Base-by-base conservation (phyloP, 1,140 invertebrate species). In the Metopolophium dirhodum region DNA sequence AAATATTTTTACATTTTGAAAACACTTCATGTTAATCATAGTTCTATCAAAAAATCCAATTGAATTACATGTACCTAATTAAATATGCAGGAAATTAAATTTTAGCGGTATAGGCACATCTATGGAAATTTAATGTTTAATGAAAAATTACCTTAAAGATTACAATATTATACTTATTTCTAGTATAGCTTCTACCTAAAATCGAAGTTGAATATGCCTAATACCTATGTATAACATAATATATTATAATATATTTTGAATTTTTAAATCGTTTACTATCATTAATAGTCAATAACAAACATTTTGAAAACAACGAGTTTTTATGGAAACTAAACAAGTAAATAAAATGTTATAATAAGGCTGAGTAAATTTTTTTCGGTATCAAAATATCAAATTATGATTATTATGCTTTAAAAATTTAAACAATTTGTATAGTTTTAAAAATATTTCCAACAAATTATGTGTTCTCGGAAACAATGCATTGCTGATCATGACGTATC, bases 381-480 rank as follows among this genome's bases (percentile, higher is more conserved):
- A 11, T 85, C 22, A 45, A 41, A 85, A 18, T 77, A 54, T 77
- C 7, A 77, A 77, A 30, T 41, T 41, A 41, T 61, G 23, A 61
- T 83, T 45, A 41, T 85, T 45, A 11, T 85, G 23, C 9, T 30
- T 8, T 41, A 8, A 23, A 2, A 41, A 7, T 83, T 37, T 83
- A 83, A 23, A 22, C 8, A 41, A 35, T 83, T 37, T 41, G 2
- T 41, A n/a, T n/a, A 6, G 18, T 30, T 87, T 49, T 87, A 49
- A 49, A 87, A 45, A 49, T n/a, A 45, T 87, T 26, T 30, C 47
- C 9, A 49, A 47, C 26, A 49, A 47, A 49, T n/a, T n/a, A 87
- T 87, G 86, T 87, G 45, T 49, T 49, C 86, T 3, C 86, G 86
- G 45, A 87, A 49, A 49, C 86, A n/a, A 49, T 49, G 86, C 47